Base-by-base conservation (phyloP, 2,797 vertebrate genomes). In the Botia almorhae region DNA sequence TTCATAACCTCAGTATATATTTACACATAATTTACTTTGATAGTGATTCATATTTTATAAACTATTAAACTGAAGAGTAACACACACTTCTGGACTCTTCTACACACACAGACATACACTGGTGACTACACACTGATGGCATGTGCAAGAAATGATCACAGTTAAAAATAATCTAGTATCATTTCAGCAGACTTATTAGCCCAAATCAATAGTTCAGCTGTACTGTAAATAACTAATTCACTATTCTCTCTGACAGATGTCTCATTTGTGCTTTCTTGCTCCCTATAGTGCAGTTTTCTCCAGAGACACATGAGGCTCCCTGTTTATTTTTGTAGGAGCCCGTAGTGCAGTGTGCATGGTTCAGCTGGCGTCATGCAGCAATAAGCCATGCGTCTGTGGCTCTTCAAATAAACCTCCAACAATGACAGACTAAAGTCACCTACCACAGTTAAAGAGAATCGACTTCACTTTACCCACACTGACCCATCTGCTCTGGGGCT, bases 291-390 rank as follows among this genome's bases (percentile, higher is more conserved):
- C 81, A 65, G 56, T 87, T 75, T 70, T 68, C 80, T 83, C 43
- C 78, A 82, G 81, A 81, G 85, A 87, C 84, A 86, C 85, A 77
- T 83, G 81, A 80, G 78, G 53, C 78, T 33, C 78, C 60, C 78
- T 64, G 68, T 92, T 89, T 91, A 92, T 93, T 92, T 91, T 88
- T 88, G 88, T 86, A 17, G 8, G 61, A 90, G 80, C 85, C 68
- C 85, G 76, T 43, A 80, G 83, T 81, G 82, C 84, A n/a, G 86
- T 65, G 82, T 87, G 76, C 76, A 84, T 67, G 86, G 84, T 87
- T 89, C 85, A 84, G 75, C 83, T 87, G 87, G 87, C 81, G 81
- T 83, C 82, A 87, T 69, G 82, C 82, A 84, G 84, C 85, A 84
- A 70, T 84, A 86, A 79, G 80, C 77, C 85, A 86, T 78, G 79